Evolutionary conservation across 2,888 invertebrate genomes (phyloP), one percentile per base, ranked within the genome.

Genomic region (Julus scandinavius): DNA sequence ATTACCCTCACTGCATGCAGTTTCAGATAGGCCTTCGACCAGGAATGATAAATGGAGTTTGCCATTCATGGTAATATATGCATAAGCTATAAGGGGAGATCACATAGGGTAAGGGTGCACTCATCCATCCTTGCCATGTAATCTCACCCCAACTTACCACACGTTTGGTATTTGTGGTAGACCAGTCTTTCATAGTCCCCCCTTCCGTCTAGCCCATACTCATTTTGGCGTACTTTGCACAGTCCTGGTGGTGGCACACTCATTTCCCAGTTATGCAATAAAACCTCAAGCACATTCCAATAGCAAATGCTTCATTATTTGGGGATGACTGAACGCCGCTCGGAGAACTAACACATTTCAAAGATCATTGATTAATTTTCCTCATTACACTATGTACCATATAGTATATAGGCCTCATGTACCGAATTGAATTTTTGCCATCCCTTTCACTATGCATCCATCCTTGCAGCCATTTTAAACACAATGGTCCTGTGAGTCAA

Each of bases 291-390:
- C 72, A 72, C 72, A 72, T 72, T 72, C 72, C 72, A 72, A 29
- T 72, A 72, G n/a, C 72, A 72, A 72, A 72, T 72, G 72, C 72
- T 72, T 72, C 29, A 72, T 72, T 72, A 72, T 72, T 72, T 29
- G 72, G 29, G 72, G 72, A 72, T 72, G 72, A 72, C 29, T 72
- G 72, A 72, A 72, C 72, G 72, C 72, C 72, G 72, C 29, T 72
- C 72, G 29, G 72, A 29, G 72, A 72, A 72, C 72, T 72, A 29
- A 29, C 72, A n/a, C 72, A 29, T 29, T 72, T 72, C 72, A 72
- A 72, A 72, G 29, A 72, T 72, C 72, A 72, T 72, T 72, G 72
- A 72, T 72, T 72, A 72, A 72, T 72, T 72, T 72, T 72, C 72
- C 7, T 72, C 72, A 72, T 72, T 72, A 72, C 6, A 72, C 72